A percentile compares a stretch with the other conserved stretches of the same genome.
phyloP scores from a whole-genome alignment of 2,113 vertebrate genomes.

The Gallinago media region DNA sequence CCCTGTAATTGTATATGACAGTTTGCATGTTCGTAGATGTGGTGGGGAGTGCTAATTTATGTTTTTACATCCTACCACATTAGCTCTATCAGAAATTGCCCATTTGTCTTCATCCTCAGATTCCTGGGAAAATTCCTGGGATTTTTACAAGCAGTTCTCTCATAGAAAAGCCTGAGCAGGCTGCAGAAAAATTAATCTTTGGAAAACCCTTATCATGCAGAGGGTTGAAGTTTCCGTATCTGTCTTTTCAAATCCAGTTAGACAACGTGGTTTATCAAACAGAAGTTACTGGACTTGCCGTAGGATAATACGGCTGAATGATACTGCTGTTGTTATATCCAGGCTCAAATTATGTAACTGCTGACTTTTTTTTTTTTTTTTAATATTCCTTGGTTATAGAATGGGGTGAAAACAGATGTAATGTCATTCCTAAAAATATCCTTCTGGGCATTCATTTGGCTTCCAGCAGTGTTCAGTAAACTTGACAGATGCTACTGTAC shows the following conservation, averaged over 20 bases:
- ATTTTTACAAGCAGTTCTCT: not conserved
- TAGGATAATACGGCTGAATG: not conserved
- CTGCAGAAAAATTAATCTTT: not conserved
- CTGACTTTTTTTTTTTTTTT: not conserved
- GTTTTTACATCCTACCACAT: not conserved
- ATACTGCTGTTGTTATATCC: not conserved
- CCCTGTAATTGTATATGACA: constrained; percentile 18
- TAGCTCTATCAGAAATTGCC: not conserved
- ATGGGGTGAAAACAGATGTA: not conserved
- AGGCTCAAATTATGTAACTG: not conserved
- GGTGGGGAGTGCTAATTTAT: not conserved
- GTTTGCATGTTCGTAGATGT: constrained; percentile 2
- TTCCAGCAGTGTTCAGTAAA: not conserved
- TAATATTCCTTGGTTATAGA: not conserved
- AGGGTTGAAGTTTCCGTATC: not conserved
- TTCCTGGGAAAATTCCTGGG: not conserved
- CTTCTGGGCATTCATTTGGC: not conserved
- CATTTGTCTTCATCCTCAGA: not conserved
- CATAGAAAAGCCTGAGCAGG: not conserved
- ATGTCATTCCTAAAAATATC: not conserved
- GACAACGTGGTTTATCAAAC: not conserved
- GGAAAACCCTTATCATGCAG: not conserved
- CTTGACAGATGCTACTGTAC: not conserved
- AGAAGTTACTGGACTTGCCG: not conserved
- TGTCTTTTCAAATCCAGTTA: not conserved